Evolutionary conservation across 2,888 invertebrate genomes (phyloP).

Genomic region (Macrostomum cliftonense): DNA sequence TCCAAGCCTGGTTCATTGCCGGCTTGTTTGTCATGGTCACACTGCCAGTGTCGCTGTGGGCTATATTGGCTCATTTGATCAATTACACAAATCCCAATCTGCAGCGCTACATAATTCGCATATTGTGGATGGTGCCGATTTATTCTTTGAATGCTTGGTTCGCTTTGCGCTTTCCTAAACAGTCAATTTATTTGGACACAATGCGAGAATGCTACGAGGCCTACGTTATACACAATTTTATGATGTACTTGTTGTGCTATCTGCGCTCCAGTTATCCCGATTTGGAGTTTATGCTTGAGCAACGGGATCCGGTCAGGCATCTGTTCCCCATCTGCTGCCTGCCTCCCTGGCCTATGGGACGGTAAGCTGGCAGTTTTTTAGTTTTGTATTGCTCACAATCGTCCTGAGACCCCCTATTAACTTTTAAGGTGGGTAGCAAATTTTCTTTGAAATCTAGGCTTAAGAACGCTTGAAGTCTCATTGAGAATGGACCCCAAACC

Average conservation of each 20-base stretch:
- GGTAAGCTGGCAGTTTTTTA: slow-evolving; percentile 38
- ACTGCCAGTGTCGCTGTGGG: slow-evolving; percentile 76
- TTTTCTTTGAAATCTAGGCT: too few relatives aligned
- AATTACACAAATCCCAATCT: slow-evolving; percentile 75
- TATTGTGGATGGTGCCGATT: neutral
- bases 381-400: too few relatives aligned
- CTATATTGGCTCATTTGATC: slow-evolving; percentile 77
- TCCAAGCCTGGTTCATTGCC: slow-evolving; percentile 59
- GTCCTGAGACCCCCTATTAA: too few relatives aligned
- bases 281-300: slow-evolving; percentile 47
- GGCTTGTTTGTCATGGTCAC: slow-evolving; percentile 77
- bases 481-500: too few relatives aligned
- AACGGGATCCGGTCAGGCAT: slow-evolving; percentile 64
- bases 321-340: slow-evolving; percentile 70
- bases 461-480: too few relatives aligned
- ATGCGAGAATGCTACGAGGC: slow-evolving; percentile 87
- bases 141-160: slow-evolving; percentile 49
- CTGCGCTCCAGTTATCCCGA: slow-evolving; percentile 60
- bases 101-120: slow-evolving; percentile 74
- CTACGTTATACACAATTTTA: slow-evolving; percentile 91
- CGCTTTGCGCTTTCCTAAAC: slow-evolving; percentile 63
- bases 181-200: slow-evolving; percentile 77
- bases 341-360: slow-evolving; percentile 78
- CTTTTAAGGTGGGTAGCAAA: too few relatives aligned
- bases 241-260: slow-evolving; percentile 77